phyloP scores from a whole-genome alignment of 2,113 vertebrate genomes.

The Neogale vison region DNA sequence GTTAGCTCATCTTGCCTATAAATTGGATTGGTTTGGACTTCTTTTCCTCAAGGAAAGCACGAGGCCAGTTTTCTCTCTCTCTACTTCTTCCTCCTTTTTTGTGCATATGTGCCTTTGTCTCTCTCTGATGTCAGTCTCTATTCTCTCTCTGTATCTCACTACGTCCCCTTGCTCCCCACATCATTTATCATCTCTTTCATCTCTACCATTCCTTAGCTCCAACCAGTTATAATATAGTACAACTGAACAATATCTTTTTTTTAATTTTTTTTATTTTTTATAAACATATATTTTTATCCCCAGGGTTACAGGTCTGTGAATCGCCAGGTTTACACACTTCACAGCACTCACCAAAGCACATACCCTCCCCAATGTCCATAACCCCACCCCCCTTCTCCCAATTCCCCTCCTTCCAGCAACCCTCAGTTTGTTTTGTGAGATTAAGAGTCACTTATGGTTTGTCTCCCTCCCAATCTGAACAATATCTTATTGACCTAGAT shows the following conservation, averaged over 20 bases:
- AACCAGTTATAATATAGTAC: neutral
- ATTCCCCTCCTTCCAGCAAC: too few relatives aligned
- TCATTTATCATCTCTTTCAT: neutral
- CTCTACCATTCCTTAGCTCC: neutral
- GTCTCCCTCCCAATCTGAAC: too few relatives aligned
- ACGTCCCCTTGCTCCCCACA: fast-evolving
- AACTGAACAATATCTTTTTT: neutral
- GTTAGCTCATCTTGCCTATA: neutral
- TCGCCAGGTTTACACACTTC: too few relatives aligned
- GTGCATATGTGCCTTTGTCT: neutral
- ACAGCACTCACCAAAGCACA: too few relatives aligned
- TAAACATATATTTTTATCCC: too few relatives aligned
- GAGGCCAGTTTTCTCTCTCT: neutral
- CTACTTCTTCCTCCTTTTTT: neutral
- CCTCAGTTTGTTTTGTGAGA: too few relatives aligned
- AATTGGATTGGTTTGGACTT: neutral
- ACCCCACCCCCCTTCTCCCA: too few relatives aligned
- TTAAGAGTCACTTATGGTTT: too few relatives aligned
- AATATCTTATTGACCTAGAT: neutral
- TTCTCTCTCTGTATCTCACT: neutral
- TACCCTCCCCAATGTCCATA: too few relatives aligned
- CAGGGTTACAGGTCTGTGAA: too few relatives aligned
- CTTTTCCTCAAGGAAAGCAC: neutral
- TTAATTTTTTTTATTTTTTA: too few relatives aligned
- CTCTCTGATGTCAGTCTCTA: neutral